Evolutionary conservation across 2,113 vertebrate genomes (phyloP), one percentile per base, ranked within the genome.

Genomic region (Coreoperca whiteheadi): DNA sequence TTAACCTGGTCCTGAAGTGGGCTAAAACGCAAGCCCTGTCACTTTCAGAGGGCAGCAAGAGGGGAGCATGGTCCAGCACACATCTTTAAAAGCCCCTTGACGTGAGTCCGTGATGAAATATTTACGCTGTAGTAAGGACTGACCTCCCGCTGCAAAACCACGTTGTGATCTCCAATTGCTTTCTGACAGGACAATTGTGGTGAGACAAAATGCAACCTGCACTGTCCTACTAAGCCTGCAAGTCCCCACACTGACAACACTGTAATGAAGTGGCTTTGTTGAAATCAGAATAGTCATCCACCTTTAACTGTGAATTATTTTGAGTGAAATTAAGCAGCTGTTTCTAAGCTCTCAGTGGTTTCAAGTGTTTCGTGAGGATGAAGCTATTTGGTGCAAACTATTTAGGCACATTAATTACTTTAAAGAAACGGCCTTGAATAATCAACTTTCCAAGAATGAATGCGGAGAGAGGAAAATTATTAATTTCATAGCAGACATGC

Each of bases 1-100:
- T 97, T 98, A 97, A 98, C 96, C 96, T 96, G 96, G 97, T 96
- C 96, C 94, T 96, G 96, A 96, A 96, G 96, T 96, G 96, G 96
- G 93, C 96, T 96, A 96, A 96, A 96, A 96, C 92, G 95, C 95
- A 94, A 95, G 96, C 94, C 96, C 96, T 96, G 97, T 97, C 96
- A 96, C 95, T 95, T 96, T 96, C 95, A 96, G 96, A 95, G 96
- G 96, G 95, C 96, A 94, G 96, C 94, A 89, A 95, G 94, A 97
- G 16, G 88, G 94, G 84, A 94, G 95, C 96, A 97, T 91, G 96
- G 94, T 95, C 96, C 94, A 95, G 92, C 94, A 96, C 95, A 95
- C 95, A 95, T 96, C 96, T 97, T 96, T 97, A 97, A 97, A 98
- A 97, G 96, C 96, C 96, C 94, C 94, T 93, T 96, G 96, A 96